Percentiles rank a stretch among this genome's conserved stretches.
phyloP scores from a whole-genome alignment of 2,113 vertebrate species.

The Sebastes schlegelii region DNA sequence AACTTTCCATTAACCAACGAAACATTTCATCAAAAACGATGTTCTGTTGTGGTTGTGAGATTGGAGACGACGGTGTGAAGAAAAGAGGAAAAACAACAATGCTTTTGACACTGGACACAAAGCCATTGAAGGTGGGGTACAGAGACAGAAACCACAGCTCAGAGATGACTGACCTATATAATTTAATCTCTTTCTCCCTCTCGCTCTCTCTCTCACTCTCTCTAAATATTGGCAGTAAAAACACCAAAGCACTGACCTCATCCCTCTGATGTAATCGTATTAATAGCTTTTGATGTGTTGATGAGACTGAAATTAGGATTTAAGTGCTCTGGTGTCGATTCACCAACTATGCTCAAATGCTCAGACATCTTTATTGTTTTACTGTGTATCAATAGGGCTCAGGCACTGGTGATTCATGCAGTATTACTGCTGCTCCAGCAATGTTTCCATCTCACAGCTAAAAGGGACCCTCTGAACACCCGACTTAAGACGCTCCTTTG shows the following conservation, averaged over 20 bases:
- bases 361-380: constrained; percentile 31
- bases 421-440: not conserved
- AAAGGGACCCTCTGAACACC: constrained; percentile 13
- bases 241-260: constrained; percentile 69
- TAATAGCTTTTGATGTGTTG: constrained; percentile 62
- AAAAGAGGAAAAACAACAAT: constrained; percentile 8
- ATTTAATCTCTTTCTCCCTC: constrained; percentile 34
- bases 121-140: constrained; percentile 7
- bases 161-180: constrained; percentile 61
- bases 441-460: not conserved
- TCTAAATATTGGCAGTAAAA: constrained; percentile 57
- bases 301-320: constrained; percentile 56
- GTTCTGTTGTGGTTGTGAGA: not conserved
- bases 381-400: constrained; percentile 2
- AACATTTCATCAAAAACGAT: constrained; percentile 25
- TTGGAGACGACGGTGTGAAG: constrained; percentile 33
- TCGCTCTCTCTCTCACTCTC: constrained; percentile 9
- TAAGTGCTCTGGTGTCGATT: constrained; percentile 49
- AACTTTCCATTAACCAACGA: constrained; percentile 60
- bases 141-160: constrained; percentile 28
- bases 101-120: not conserved
- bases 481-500: constrained; percentile 11
- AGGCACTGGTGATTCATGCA: constrained; percentile 26
- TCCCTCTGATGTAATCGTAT: constrained; percentile 64
- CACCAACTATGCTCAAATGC: constrained; percentile 9